phyloP scores from a whole-genome alignment of 2,888 invertebrate species.

The Myathropa florea region DNA sequence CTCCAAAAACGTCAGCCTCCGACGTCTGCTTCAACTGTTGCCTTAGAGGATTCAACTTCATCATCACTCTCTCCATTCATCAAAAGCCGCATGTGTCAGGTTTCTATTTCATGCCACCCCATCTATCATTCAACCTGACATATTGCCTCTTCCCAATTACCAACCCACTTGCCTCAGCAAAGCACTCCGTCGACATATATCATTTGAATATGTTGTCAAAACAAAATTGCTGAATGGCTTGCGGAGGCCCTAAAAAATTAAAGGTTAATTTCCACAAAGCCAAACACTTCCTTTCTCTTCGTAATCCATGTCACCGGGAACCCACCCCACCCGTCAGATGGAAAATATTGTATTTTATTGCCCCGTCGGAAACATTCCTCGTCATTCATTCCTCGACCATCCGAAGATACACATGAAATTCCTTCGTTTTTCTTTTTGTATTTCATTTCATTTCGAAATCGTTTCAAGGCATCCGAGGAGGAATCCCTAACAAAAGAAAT shows the following conservation, averaged over 20 bases:
- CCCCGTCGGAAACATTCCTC: conserved; percentile 24
- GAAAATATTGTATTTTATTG: conserved; percentile 14
- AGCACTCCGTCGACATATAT: neutral
- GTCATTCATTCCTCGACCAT: conserved; percentile 11
- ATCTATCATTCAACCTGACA: neutral
- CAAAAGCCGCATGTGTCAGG: neutral
- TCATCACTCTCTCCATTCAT: neutral
- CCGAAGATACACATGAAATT: conserved; percentile 1
- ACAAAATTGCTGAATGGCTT: neutral
- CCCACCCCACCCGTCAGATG: neutral
- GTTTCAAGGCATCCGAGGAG: conserved; percentile 15
- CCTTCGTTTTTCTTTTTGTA: neutral
- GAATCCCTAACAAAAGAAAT: conserved; percentile 42
- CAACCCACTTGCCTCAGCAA: neutral
- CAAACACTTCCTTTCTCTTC: neutral
- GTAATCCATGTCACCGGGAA: neutral
- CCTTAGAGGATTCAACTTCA: neutral
- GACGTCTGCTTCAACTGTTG: neutral
- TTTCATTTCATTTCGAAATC: neutral
- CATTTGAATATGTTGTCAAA: neutral
- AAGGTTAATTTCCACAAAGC: neutral
- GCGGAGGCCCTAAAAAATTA: neutral
- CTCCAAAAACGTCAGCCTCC: neutral
- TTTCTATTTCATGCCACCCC: neutral
- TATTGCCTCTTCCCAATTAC: neutral